Evolutionary conservation across 37 sponge, comb jelly and placozoan genomes (phyloP).

Genomic region (Oopsacas minuta): DNA sequence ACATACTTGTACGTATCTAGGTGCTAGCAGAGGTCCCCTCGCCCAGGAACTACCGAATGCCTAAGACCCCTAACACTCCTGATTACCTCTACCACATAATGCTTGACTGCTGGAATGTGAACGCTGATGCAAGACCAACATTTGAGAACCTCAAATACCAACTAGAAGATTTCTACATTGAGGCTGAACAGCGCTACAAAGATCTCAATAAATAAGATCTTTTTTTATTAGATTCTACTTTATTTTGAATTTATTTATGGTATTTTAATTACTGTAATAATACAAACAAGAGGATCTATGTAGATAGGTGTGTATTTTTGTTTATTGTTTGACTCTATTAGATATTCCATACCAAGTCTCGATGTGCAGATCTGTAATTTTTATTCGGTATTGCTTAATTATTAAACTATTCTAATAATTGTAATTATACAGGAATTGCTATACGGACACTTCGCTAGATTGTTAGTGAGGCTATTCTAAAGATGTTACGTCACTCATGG

Average conservation of each 20-base stretch:
- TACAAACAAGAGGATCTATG: background rate
- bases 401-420: no score
- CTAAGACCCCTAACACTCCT: constrained; percentile 66
- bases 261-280: background rate
- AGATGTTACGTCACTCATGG: no score
- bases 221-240: background rate
- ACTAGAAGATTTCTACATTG: constrained; percentile 87
- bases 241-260: background rate
- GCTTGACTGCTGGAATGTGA: constrained; percentile 80
- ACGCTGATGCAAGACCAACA: constrained; percentile 77
- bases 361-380: no score
- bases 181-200: constrained; percentile 45
- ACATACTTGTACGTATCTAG: background rate
- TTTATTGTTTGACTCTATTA: no score
- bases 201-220: background rate
- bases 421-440: no score
- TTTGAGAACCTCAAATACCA: constrained; percentile 82
- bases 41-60: constrained; percentile 60
- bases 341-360: no score
- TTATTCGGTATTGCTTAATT: no score
- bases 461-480: no score
- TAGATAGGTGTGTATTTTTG: no score
- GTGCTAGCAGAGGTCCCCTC: background rate
- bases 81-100: constrained; percentile 87
- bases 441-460: no score